Conservation (phyloP, 2,888 invertebrate species). For the Boloria selene region DNA sequence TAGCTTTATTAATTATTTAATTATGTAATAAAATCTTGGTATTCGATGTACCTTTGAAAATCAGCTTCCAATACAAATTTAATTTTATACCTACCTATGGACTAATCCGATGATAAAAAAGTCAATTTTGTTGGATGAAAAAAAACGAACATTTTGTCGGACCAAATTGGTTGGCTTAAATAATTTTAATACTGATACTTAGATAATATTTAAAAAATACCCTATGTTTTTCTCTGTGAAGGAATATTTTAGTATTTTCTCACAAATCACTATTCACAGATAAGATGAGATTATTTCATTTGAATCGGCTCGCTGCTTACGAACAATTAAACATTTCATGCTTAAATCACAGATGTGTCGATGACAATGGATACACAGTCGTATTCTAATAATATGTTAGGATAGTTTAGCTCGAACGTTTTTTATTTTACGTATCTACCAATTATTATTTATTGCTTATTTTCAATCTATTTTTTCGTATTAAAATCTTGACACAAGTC, state of each 20-base stretch:
- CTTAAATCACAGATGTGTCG: constrained; percentile 16
- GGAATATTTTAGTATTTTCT: constrained; percentile 8
- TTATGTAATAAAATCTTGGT: no score
- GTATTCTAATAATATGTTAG: constrained; percentile 11
- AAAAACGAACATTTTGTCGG: no score
- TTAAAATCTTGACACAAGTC: background rate
- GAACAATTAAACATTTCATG: constrained; percentile 32
- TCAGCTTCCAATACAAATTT: no score
- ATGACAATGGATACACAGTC: constrained; percentile 3
- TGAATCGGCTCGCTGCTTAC: constrained; percentile 5
- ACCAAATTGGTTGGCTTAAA: no score
- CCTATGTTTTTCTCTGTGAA: constrained; percentile 1
- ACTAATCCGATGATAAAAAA: no score
- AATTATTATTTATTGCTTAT: background rate
- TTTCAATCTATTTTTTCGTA: background rate
- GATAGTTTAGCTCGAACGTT: background rate
- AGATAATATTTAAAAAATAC: constrained; percentile 1
- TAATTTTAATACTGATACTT: background rate
- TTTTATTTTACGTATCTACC: background rate
- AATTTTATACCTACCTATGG: no score
- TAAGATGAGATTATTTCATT: constrained; percentile 17
- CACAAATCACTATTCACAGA: constrained; percentile 4
- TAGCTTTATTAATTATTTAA: no score
- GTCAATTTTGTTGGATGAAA: no score
- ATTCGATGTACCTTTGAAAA: no score